Evolutionary conservation across 2,113 vertebrate species (phyloP), one percentile per base, ranked within the genome.

Genomic region (Accipiter cooperii): DNA sequence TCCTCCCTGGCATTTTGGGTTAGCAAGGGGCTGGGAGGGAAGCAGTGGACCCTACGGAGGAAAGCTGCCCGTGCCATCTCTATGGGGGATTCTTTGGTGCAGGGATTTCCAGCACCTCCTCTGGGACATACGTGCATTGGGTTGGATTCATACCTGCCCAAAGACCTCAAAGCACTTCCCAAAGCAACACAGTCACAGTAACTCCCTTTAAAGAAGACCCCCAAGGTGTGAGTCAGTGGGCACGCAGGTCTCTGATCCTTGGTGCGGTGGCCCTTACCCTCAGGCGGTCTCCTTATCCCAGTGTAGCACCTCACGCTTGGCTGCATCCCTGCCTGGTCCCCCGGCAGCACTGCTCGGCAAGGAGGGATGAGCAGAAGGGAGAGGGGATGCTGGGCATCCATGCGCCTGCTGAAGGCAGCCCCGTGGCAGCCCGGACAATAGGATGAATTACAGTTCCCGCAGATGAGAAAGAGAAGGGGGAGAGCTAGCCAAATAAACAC

Each of bases 41-140:
- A 65, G n/a, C 18, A 17, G 66, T 65, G 38, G 28, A 66, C 17
- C 6, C 25, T 57, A 1, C 0, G 1, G 44, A 55, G 58, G 36
- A 58, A 57, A 52, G 17, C 4, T 61, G 34, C 52, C 51, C 10
- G 2, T 47, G 38, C 8, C 36, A 9, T 55, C 7, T 0, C 57
- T 60, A 2, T 6, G 17, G 18, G 8, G 61, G 11, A 29, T 28
- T 36, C 51, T 57, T 36, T 36, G 12, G 16, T 29, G 5, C 0
- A 1, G 34, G 25, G 26, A 63, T 79, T 70, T 82, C 75, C 75
- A 78, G 66, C 55, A 73, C 34, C 49, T 79, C n/a, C 49, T 69
- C 61, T n/a, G 66, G 55, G 61, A 42, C 38, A 7, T 46, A 5
- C 2, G 9, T 2, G 8, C 0, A 0, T 47, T 49, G 24, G 15